These are phyloP conservation scores for Drosophila baimaii DNA, from an alignment of 1,140 invertebrate genomes.

Conservation along the genomic window DNA sequence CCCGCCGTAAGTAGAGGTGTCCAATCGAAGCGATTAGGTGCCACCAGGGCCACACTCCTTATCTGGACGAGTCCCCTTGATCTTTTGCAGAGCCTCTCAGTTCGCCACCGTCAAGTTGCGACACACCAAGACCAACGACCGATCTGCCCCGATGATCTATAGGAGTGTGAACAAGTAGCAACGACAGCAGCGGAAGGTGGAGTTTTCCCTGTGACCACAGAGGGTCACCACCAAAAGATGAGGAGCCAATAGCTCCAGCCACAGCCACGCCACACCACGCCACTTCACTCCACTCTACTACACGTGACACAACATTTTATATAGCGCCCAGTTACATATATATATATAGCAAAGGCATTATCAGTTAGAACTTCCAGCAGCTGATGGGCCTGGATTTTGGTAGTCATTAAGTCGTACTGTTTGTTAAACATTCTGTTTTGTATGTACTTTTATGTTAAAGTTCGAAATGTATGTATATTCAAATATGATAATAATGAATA, in stretches of 20 bases:
- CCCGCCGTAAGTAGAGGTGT: conserved; percentile 38
- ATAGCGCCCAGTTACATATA: conserved; percentile 7
- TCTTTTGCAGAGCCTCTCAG: conserved; percentile 89
- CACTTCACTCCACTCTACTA: too few relatives aligned
- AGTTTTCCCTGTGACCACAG: conserved; percentile 68
- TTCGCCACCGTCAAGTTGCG: conserved; percentile 94
- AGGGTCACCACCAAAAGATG: conserved; percentile 1
- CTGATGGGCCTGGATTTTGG: conserved; percentile 61
- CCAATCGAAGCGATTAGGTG: neutral
- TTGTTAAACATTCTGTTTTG: conserved; percentile 70
- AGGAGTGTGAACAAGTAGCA: conserved; percentile 82
- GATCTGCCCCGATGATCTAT: conserved; percentile 90
- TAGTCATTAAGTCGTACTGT: conserved; percentile 81
- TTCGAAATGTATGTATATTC: conserved; percentile 71
- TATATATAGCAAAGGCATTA: conserved; percentile 33
- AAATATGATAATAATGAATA: conserved; percentile 55
- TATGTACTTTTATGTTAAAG: conserved; percentile 67
- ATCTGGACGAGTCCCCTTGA: conserved; percentile 39
- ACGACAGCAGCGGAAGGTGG: conserved; percentile 79
- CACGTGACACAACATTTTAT: conserved; percentile 33
- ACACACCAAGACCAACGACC: conserved; percentile 93
- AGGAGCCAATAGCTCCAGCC: conserved; percentile 45
- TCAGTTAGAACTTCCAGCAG: conserved; percentile 57
- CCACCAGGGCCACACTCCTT: conserved; percentile 15
- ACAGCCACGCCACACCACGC: conserved; percentile 11